Evolutionary conservation across 1,140 invertebrate genomes (phyloP).

Genomic region (Apis cerana): DNA sequence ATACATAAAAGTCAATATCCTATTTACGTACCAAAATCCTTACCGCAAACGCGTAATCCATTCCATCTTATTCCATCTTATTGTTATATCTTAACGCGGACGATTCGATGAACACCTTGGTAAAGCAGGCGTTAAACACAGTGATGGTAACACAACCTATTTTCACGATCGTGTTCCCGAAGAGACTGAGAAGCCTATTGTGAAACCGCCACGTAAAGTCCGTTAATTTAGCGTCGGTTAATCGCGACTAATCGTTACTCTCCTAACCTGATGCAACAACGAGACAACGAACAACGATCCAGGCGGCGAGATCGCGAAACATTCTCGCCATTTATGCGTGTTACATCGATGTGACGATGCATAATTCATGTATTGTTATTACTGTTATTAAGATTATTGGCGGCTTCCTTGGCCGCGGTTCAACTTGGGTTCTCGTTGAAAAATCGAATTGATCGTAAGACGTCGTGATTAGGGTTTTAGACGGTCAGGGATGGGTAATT

Average conservation of each 20-base stretch:
- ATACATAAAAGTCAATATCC: too few relatives aligned
- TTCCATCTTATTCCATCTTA: too few relatives aligned
- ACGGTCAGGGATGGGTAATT: conserved; percentile 51
- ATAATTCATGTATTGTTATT: conserved; percentile 39
- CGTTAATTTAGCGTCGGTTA: conserved; percentile 26
- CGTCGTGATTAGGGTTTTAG: conserved; percentile 42
- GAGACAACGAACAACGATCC: neutral
- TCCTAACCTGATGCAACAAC: conserved; percentile 5
- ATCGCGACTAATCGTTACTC: conserved; percentile 16
- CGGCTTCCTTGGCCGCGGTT: conserved; percentile 34
- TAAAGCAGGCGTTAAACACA: neutral
- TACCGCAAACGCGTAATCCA: too few relatives aligned
- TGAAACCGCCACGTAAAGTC: neutral
- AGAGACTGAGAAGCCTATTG: neutral
- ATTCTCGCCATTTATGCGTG: conserved; percentile 20
- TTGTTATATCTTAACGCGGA: too few relatives aligned
- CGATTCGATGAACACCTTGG: neutral
- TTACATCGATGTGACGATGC: conserved; percentile 17
- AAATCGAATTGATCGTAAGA: conserved; percentile 43
- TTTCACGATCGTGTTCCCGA: neutral
- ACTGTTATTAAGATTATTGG: conserved; percentile 48
- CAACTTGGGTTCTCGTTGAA: conserved; percentile 10
- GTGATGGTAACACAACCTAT: neutral
- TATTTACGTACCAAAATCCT: too few relatives aligned
- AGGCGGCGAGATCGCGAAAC: neutral